phyloP scores from a whole-genome alignment of 2,888 invertebrate species.

The Pristionchus maxplancki region DNA sequence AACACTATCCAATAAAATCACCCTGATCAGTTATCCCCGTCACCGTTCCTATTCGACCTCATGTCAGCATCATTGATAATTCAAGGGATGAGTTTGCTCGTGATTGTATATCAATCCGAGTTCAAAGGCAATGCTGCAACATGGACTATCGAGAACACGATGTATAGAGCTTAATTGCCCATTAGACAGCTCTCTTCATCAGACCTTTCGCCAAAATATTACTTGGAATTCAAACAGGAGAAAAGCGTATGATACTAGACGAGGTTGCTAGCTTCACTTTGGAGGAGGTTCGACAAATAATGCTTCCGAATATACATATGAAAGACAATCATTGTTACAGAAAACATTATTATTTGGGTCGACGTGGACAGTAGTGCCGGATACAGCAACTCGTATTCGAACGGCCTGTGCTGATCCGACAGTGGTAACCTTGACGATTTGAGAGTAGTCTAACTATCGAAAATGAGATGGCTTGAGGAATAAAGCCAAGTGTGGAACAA shows the following conservation, averaged over 20 bases:
- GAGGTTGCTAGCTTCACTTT: neutral
- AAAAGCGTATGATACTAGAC: neutral
- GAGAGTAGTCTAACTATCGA: neutral
- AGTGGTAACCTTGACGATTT: neutral
- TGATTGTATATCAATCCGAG: neutral
- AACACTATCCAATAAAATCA: neutral
- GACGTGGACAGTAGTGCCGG: neutral
- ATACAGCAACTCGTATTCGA: neutral
- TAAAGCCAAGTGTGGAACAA: too few relatives aligned
- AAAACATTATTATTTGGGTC: neutral
- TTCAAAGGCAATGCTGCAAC: slow-evolving; percentile 1
- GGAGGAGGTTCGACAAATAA: neutral
- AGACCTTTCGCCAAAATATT: neutral
- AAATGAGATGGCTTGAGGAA: too few relatives aligned
- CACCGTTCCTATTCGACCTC: neutral
- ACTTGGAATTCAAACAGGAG: neutral
- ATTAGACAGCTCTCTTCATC: neutral
- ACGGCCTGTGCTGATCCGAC: neutral
- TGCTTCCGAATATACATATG: too few relatives aligned
- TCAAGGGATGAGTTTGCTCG: neutral
- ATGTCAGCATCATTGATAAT: neutral
- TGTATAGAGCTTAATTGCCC: neutral
- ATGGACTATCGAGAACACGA: neutral
- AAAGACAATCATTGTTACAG: neutral
- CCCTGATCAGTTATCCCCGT: neutral